Conservation (phyloP, 2,113 vertebrate species). For the Saguinus imperator region DNA sequence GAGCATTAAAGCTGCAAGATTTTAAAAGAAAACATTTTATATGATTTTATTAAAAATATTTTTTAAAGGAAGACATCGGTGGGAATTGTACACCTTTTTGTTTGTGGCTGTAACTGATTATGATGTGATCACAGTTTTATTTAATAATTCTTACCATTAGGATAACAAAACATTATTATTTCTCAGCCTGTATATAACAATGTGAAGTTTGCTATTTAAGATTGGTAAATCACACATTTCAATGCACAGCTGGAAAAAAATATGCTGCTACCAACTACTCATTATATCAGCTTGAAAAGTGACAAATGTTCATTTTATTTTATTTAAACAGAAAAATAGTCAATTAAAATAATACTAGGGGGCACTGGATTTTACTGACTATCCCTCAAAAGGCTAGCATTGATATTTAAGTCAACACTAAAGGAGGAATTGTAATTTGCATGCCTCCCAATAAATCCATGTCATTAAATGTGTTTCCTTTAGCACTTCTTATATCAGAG, state of each 20-base stretch:
- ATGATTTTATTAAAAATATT: background rate
- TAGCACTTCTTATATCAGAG: background rate
- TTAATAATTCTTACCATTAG: background rate
- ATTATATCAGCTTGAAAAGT: background rate
- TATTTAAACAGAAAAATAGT: slow-evolving; percentile 36
- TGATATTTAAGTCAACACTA: slow-evolving; percentile 37
- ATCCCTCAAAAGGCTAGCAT: background rate
- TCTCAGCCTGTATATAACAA: background rate
- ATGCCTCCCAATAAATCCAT: slow-evolving; percentile 7
- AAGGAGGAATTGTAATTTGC: background rate
- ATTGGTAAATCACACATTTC: background rate
- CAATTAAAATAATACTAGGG: slow-evolving; percentile 43
- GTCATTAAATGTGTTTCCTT: background rate
- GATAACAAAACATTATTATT: background rate
- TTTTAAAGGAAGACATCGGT: background rate
- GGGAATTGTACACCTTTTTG: background rate
- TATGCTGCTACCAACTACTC: background rate
- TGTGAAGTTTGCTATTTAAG: background rate
- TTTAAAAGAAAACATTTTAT: background rate
- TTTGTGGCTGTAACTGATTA: background rate
- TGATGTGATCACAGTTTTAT: background rate
- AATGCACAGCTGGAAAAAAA: background rate
- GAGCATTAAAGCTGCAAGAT: background rate
- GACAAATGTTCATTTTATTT: slow-evolving; percentile 7
- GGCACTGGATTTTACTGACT: slow-evolving; percentile 34